Evolutionary conservation across 2,113 vertebrate genomes (phyloP).

Genomic region (Ceyx cyanopectus): DNA sequence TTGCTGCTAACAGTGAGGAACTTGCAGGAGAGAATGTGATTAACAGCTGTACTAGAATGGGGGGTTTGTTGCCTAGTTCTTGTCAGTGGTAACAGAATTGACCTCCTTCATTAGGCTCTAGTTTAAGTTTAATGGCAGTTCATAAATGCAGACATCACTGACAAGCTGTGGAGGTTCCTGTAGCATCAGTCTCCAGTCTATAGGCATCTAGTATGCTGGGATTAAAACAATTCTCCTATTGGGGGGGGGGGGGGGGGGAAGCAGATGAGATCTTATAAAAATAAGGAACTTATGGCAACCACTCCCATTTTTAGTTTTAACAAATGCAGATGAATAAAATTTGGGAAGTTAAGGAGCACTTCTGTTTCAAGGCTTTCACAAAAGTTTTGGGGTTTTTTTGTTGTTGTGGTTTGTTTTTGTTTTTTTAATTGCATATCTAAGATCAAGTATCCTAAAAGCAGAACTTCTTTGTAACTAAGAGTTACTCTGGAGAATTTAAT

Average conservation of each 20-base stretch:
- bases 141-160: fast-evolving
- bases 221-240: not conserved
- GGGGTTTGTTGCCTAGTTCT: not conserved
- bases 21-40: not conserved
- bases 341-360: not conserved
- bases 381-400: not conserved
- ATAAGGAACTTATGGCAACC: not conserved
- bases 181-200: not conserved
- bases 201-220: not conserved
- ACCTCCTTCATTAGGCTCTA: not conserved
- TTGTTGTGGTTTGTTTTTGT: not conserved
- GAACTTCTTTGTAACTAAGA: not conserved
- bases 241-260: not conserved
- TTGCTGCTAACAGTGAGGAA: not conserved
- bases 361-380: not conserved
- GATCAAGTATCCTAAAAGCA: not conserved
- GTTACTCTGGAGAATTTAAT: not conserved
- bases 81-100: not conserved
- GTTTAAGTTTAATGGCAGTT: not conserved
- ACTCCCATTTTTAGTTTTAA: not conserved
- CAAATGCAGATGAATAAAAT: not conserved
- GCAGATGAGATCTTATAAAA: not conserved
- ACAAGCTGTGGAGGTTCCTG: not conserved
- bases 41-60: not conserved
- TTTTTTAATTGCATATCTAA: not conserved